Base-by-base conservation (phyloP, 2,113 vertebrate genomes). In the Indri indri region DNA sequence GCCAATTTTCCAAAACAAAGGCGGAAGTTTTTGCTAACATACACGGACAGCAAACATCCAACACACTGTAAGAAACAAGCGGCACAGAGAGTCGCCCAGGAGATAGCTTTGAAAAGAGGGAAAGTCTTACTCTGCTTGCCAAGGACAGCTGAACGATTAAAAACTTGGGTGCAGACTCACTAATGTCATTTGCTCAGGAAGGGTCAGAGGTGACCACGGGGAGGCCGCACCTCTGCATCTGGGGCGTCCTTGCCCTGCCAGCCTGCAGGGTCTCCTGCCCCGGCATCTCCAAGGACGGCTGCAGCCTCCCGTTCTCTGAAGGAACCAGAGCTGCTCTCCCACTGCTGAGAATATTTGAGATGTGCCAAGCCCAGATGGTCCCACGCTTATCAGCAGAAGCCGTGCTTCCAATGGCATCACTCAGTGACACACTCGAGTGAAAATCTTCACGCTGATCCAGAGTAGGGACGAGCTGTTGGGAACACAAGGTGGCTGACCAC, bases 391-490 rank as follows among this genome's bases (percentile, higher is more conserved):
- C 98, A 95, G 97, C 97, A 95, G 98, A 96, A 98, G 96, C 96
- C 71, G 89, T 63, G 82, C 97, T 98, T 98, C 98, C 98, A 95
- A 98, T 97, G 98, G 98, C 97, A 98, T 98, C 97, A 47, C 70
- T 97, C 84, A 59, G 96, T 94, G 98, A 97, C 86, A 96, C 94
- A 65, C 97, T 42, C 88, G 34, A 87, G 95, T 79, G 96, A 71
- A 95, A 97, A 97, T 93, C 88, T 90, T 95, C 97, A 23, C 22
- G 18, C 47, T 10, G 73, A 90, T n/a, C 77, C 66, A 1, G 16
- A 42, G 54, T 4, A 2, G 57, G 66, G 82, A n/a, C 2, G 2
- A 12, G 27, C 63, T 34, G 90, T 14, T 11, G 59, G 32, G 3
- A 16, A 9, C 0, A 6, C 5, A n/a, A 63, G 79, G 47, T 42